Evolutionary conservation across 2,797 vertebrate genomes (phyloP).

Genomic region (Potorous gilbertii): DNA sequence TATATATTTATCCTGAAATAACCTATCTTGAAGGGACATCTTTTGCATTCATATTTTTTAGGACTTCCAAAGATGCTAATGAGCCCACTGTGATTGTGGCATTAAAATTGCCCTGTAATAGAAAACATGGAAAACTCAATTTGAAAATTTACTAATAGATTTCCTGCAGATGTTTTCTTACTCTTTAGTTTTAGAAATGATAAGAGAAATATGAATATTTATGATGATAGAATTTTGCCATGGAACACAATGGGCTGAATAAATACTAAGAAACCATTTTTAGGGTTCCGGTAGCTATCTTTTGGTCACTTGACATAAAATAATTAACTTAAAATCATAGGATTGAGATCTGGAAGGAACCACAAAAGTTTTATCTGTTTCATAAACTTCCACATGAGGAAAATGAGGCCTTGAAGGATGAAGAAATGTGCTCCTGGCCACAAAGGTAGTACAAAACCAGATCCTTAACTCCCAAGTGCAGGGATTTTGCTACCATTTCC

Average conservation of each 20-base stretch:
- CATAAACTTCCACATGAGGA: not conserved
- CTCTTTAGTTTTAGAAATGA: not conserved
- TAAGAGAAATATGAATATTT: not conserved
- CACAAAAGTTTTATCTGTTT: not conserved
- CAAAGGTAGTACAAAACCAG: not conserved
- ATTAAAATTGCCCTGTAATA: not conserved
- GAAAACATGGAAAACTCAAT: not conserved
- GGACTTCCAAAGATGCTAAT: conserved; percentile 6
- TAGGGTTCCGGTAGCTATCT: not conserved
- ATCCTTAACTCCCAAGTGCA: not conserved
- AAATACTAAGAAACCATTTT: not conserved
- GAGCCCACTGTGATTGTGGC: not conserved
- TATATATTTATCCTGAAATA: conserved; percentile 9
- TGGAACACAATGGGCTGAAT: not conserved
- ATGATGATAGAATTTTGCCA: not conserved
- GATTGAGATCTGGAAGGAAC: not conserved
- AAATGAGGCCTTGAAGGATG: not conserved
- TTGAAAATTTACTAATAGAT: not conserved
- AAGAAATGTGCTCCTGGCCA: not conserved
- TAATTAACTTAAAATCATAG: not conserved
- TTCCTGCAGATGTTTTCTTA: not conserved
- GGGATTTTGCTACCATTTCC: not conserved
- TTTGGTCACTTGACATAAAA: not conserved
- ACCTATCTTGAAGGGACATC: not conserved
- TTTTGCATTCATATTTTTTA: not conserved